These are phyloP conservation scores for Eucidaris tribuloides DNA, from an alignment of 35 echinoderm and acorn worm species.

Conservation along the genomic window DNA sequence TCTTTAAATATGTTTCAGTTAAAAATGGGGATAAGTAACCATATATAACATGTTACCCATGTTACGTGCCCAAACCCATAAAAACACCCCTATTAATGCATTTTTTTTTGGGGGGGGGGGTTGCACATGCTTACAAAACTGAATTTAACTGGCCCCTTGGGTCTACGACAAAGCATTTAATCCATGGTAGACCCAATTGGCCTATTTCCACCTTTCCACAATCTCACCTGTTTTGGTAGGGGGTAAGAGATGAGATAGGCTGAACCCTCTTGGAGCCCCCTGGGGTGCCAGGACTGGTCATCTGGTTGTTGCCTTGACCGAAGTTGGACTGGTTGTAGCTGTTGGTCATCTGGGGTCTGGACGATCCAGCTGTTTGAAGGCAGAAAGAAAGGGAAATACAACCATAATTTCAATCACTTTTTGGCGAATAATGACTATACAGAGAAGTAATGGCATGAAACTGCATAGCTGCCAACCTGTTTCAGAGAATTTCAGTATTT, in stretches of 20 bases:
- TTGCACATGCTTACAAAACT: background rate
- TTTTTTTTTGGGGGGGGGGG: background rate
- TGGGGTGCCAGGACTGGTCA: background rate
- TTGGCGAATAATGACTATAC: too few relatives aligned
- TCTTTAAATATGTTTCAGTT: too few relatives aligned
- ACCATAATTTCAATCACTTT: too few relatives aligned
- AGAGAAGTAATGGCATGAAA: background rate
- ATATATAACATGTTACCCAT: background rate
- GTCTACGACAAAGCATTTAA: background rate
- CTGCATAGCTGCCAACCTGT: too few relatives aligned
- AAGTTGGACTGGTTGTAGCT: background rate
- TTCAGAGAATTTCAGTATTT: too few relatives aligned
- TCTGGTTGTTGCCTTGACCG: constrained; percentile 8
- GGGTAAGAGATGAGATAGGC: constrained; percentile 85
- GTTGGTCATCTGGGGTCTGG: background rate
- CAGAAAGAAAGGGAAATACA: too few relatives aligned
- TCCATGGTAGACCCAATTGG: background rate
- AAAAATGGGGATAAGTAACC: background rate
- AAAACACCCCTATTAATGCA: background rate
- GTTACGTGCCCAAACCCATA: background rate
- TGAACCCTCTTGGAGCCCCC: constrained; percentile 56
- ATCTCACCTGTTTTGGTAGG: constrained; percentile 94
- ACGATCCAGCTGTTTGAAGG: too few relatives aligned
- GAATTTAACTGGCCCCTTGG: background rate
- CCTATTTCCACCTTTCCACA: background rate